Conservation (phyloP, 2,113 vertebrate species). For the Gobiocypris rarus region DNA sequence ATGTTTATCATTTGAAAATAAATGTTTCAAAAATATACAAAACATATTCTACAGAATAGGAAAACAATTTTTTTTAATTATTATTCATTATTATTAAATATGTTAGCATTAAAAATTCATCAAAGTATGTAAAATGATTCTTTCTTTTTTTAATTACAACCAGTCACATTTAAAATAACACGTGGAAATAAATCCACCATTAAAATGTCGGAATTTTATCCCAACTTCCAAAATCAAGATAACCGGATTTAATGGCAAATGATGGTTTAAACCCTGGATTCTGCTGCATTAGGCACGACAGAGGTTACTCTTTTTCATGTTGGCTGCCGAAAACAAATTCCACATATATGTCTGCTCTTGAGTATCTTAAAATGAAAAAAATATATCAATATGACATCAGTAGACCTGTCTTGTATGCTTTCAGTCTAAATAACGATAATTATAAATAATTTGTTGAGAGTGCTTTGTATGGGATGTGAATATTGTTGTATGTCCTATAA, state of each 20-base stretch:
- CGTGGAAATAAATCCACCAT: not conserved
- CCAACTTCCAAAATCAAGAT: not conserved
- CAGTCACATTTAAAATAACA: not conserved
- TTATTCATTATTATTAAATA: too few species aligned
- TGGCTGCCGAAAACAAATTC: not conserved
- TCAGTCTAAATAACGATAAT: not conserved
- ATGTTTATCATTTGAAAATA: not conserved
- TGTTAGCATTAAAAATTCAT: not conserved
- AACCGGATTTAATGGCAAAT: not conserved
- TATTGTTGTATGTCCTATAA: not conserved
- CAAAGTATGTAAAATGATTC: not conserved
- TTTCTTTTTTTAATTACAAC: not conserved
- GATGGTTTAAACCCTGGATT: not conserved
- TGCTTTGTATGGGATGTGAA: not conserved
- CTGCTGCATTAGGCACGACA: not conserved
- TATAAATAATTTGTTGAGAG: not conserved
- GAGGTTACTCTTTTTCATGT: not conserved
- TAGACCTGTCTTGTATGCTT: not conserved
- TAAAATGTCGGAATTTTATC: not conserved
- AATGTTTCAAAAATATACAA: not conserved
- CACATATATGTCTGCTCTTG: not conserved
- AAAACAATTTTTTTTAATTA: not conserved
- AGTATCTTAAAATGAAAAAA: not conserved
- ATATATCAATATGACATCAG: not conserved
- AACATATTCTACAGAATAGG: not conserved